Percentiles rank a stretch among this genome's conserved stretches.
Conservation (phyloP, 2,888 invertebrate genomes). For the Harpalus rufipes region DNA sequence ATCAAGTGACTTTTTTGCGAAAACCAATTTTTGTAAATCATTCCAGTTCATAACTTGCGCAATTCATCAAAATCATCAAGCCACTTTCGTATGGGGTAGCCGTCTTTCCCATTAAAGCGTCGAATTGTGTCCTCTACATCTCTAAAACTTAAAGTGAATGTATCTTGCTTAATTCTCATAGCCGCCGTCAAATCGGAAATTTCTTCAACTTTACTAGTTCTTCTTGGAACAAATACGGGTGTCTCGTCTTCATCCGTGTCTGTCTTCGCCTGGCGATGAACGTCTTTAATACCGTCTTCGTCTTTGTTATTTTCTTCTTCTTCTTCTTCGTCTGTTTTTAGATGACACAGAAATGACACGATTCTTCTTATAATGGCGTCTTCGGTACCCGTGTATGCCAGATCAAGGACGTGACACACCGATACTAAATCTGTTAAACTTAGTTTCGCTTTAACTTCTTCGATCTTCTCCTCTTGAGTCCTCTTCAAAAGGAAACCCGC, state of each 20-base stretch:
- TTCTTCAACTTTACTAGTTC: background rate
- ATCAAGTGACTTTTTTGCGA: conserved; percentile 65
- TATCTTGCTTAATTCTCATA: background rate
- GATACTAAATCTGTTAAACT: background rate
- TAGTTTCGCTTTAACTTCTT: background rate
- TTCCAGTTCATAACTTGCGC: conserved; percentile 58
- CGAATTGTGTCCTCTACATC: no score
- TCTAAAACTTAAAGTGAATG: background rate
- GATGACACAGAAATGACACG: background rate
- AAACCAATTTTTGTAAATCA: conserved; percentile 64
- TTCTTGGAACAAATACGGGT: no score
- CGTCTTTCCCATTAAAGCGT: no score
- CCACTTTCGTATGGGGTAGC: conserved; percentile 62
- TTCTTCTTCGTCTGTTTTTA: background rate
- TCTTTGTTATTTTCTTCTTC: background rate
- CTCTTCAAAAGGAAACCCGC: background rate
- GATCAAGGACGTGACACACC: background rate
- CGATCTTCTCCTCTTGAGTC: background rate
- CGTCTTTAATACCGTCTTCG: no score
- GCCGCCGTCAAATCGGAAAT: background rate
- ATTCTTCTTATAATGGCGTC: background rate
- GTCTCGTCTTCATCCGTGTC: no score
- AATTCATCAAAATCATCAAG: conserved; percentile 65
- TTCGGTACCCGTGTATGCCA: no score
- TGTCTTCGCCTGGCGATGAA: no score